Base-by-base conservation (phyloP, 2,888 invertebrate species). In the Tolmerus cingulatus region DNA sequence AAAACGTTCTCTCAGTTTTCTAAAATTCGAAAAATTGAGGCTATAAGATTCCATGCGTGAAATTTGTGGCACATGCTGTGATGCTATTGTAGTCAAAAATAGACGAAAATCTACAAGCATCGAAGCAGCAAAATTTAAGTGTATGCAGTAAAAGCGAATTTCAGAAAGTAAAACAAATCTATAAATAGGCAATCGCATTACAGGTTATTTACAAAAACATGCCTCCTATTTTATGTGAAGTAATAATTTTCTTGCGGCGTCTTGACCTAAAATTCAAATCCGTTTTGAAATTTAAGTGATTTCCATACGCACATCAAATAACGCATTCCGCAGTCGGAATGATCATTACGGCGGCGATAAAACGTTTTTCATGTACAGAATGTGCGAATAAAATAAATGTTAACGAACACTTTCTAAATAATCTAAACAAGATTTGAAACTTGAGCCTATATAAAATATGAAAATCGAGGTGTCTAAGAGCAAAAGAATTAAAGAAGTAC, bases 401-500 rank as follows among this genome's bases (percentile, higher is more conserved):
- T 12, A 66, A 66, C 27, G 66, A 66, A 23, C 12, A 66, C 66
- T 66, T 66, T 66, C 66, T 66, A 66, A 40, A 19, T 12, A 66
- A 66, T 23, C 8, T 27, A 1, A 66, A 66, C 66, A 66, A n/a
- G n/a, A n/a, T 66, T 66, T 27, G 66, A 66, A 2, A 66, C 12
- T 19, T 57, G 27, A 2, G 7, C 19, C 9, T 9, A 66, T 23
- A 66, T 66, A 66, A 34, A 66, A 66, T 66, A 23, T 66, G 9
- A 4, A 19, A 23, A 66, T 66, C 12, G 66, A 27, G 66, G 51
- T 34, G 4, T 5, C 66, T 23, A 57, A 0, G 51, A 14, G 66
- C 34, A 57, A 14, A 40, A 27, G 9, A 66, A 27, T 9, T 1
- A 78, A 81, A 74, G 23, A 23, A n/a, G 9, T 30, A 94, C 96